phyloP scores from a whole-genome alignment of 2,113 vertebrate species.

The Myiopsitta monachus region DNA sequence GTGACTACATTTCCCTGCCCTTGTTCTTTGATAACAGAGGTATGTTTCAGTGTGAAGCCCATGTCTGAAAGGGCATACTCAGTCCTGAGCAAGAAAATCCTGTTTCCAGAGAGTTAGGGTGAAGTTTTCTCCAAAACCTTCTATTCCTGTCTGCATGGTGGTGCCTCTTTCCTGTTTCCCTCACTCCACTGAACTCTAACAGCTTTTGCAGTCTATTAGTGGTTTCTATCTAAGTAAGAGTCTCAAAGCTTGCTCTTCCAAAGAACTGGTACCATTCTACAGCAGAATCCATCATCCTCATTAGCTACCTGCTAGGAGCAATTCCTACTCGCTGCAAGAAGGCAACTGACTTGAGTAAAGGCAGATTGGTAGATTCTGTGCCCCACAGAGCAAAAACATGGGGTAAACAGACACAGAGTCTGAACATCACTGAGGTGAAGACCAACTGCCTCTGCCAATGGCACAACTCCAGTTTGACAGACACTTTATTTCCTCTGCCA shows the following conservation, averaged over 20 bases:
- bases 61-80: conserved; percentile 23
- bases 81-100: conserved; percentile 57
- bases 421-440: neutral
- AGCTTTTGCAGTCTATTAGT: neutral
- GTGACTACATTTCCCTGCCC: conserved; percentile 28
- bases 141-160: neutral
- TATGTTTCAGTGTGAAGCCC: conserved; percentile 62
- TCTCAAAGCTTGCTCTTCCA: neutral
- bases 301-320: conserved; percentile 23
- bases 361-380: conserved; percentile 28
- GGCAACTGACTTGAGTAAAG: conserved; percentile 47
- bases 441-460: neutral
- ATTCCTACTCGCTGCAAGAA: conserved; percentile 40
- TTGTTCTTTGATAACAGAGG: conserved; percentile 44
- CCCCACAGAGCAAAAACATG: neutral
- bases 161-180: neutral
- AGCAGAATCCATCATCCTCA: neutral
- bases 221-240: neutral
- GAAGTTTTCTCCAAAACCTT: neutral
- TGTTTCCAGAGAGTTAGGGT: conserved; percentile 15
- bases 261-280: neutral
- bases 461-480: neutral
- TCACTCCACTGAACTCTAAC: neutral
- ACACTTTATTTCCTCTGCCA: neutral
- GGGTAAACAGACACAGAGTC: neutral